These are phyloP conservation scores for Picus viridis DNA, from an alignment of 2,797 vertebrate species.

Conservation along the genomic window DNA sequence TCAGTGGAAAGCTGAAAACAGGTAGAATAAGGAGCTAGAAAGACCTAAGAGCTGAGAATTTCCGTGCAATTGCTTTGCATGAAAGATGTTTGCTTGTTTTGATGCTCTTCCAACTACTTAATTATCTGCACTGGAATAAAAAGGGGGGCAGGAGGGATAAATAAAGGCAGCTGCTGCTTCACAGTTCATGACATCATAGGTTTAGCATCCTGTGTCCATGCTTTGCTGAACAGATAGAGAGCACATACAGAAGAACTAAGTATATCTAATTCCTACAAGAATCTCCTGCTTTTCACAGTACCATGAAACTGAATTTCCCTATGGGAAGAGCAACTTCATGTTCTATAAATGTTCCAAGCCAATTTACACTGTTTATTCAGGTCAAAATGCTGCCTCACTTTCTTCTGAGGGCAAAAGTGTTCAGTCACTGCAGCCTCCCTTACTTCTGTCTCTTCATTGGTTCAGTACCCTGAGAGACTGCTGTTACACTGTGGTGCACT, in stretches of 20 bases:
- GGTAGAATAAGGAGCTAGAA: not conserved
- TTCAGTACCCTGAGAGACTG: not conserved
- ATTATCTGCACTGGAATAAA: conserved; percentile 44
- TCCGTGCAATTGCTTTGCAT: conserved; percentile 37
- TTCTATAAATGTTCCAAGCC: not conserved
- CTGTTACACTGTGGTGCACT: not conserved
- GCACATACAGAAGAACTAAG: not conserved
- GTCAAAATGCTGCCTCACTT: not conserved
- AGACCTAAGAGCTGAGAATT: conserved; percentile 30
- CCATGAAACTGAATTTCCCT: not conserved
- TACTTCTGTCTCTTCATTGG: not conserved
- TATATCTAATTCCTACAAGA: not conserved
- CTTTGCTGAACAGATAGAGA: not conserved
- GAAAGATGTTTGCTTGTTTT: conserved; percentile 36
- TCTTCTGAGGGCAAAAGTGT: not conserved
- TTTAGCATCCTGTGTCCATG: not conserved
- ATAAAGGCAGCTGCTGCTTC: conserved; percentile 40
- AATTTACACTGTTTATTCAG: not conserved
- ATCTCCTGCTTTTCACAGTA: not conserved
- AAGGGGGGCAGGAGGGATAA: not conserved
- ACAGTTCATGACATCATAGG: not conserved
- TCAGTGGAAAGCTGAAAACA: not conserved
- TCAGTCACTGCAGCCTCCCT: not conserved
- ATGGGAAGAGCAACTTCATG: not conserved
- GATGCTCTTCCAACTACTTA: conserved; percentile 53